Base-by-base conservation (phyloP, 2,113 vertebrate genomes). In the Nothocercus nigrocapillus region DNA sequence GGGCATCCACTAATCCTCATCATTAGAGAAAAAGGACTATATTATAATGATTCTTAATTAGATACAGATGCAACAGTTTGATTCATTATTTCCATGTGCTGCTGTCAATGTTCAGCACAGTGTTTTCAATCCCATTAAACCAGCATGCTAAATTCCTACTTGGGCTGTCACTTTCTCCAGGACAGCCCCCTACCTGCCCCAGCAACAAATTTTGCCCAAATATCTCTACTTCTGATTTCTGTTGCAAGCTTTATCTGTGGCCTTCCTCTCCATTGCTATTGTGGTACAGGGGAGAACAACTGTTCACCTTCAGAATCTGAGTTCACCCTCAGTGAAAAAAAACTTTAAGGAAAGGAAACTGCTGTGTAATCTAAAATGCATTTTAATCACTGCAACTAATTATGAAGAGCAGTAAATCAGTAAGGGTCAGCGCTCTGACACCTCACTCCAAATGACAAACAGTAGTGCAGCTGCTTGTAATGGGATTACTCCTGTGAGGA, bases 31-130 rank as follows among this genome's bases (percentile, higher is more conserved):
- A 88, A 89, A 93, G 79, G 61, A 81, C 67, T 90, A 77, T 92
- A 93, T 94, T 97, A 88, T 95, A 88, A 97, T 94, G 91, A 89
- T 96, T 96, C 95, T 91, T 97, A 97, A 97, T 88, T 97, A 96
- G 90, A 92, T 91, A 94, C 82, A 97, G 96, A 96, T 92, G 70
- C 89, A 95, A 86, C 58, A 90, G 94, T 94, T 93, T 96, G 95
- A 97, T 96, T 97, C 83, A 95, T 97, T 97, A 95, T 92, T 95
- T 97, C 91, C 62, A 89, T 93, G 92, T 66, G 68, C 63, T 90
- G 36, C 87, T 96, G 92, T 95, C 93, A 79, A 45, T 91, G 83
- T 84, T 94, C 89, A 6, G 2, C 3, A 6, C 34, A 58, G 75
- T 24, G 24, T 76, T 96, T 93, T 87, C 88, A 82, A 88, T 96